Conservation (phyloP, 2,888 invertebrate species). For the Phrixothrix hirtus region DNA sequence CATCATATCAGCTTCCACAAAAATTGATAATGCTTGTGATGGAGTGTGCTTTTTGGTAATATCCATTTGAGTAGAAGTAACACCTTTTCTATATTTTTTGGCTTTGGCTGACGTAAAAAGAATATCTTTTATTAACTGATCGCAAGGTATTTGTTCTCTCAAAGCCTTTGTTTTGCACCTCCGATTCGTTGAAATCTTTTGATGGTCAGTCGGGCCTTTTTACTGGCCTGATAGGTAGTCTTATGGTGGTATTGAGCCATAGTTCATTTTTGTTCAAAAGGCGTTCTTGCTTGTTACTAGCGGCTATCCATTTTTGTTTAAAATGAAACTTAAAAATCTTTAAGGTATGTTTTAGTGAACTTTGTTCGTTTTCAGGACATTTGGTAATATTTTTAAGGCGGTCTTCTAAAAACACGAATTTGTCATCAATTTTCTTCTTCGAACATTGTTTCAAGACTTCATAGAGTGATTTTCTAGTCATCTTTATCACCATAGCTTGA, state of each 20-base stretch:
- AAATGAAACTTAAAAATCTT: too few relatives aligned
- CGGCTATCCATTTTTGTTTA: too few relatives aligned
- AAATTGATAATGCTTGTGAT: slow-evolving; percentile 1
- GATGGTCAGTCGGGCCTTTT: neutral
- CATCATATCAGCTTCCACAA: slow-evolving; percentile 2
- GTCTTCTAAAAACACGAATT: slow-evolving; percentile 2
- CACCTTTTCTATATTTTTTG: neutral
- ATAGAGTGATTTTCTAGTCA: slow-evolving; percentile 7
- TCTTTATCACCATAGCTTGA: neutral
- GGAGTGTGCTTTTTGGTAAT: neutral
- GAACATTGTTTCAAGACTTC: slow-evolving; percentile 6
- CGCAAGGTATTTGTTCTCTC: too few relatives aligned
- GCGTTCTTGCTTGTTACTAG: neutral
- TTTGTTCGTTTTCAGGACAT: slow-evolving; percentile 4
- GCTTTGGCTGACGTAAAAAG: neutral
- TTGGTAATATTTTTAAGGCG: slow-evolving; percentile 2
- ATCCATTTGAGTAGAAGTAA: neutral
- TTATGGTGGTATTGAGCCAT: too few relatives aligned
- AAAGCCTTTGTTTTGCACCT: too few relatives aligned
- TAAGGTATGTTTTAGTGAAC: slow-evolving; percentile 5
- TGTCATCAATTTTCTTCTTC: neutral
- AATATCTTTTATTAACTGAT: slow-evolving; percentile 4
- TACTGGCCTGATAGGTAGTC: neutral
- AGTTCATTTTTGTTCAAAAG: neutral
- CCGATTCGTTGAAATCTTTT: too few relatives aligned